Percentiles rank a stretch among this genome's conserved stretches.
These are phyloP conservation scores for Sinotaia quadrata DNA, from an alignment of 2,888 invertebrate genomes.

Conservation along the genomic window DNA sequence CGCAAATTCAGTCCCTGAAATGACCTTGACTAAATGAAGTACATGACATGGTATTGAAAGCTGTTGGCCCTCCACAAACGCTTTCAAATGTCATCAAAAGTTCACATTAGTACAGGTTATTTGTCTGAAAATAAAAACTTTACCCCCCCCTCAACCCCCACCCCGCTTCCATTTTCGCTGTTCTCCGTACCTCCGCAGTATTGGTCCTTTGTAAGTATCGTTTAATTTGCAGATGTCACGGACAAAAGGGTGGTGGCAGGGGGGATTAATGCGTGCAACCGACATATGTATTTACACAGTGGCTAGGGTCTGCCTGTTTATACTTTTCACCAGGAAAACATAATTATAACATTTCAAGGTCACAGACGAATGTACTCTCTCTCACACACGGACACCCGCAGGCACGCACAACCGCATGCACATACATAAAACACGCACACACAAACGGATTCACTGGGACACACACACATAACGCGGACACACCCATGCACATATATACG, in stretches of 20 bases:
- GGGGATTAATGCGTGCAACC: not conserved
- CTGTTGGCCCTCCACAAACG: too few species aligned
- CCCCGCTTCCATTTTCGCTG: not conserved
- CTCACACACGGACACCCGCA: not conserved
- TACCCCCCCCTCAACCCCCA: not conserved
- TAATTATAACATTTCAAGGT: too few species aligned
- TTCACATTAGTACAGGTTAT: not conserved
- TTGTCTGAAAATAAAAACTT: not conserved
- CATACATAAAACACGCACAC: not conserved
- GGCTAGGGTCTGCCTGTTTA: too few species aligned
- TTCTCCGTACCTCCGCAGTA: not conserved
- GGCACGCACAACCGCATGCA: not conserved
- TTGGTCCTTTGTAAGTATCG: not conserved
- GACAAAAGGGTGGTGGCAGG: not conserved
- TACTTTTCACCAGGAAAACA: too few species aligned
- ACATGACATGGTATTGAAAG: too few species aligned
- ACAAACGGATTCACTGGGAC: too few species aligned
- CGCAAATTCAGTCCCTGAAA: too few species aligned
- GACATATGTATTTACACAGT: too few species aligned
- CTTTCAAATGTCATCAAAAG: not conserved
- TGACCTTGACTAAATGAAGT: too few species aligned
- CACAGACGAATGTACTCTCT: not conserved
- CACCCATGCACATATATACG: too few species aligned
- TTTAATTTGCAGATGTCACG: not conserved
- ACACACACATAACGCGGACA: too few species aligned